Conservation (phyloP, 2,888 invertebrate genomes). For the Volucella inflata region DNA sequence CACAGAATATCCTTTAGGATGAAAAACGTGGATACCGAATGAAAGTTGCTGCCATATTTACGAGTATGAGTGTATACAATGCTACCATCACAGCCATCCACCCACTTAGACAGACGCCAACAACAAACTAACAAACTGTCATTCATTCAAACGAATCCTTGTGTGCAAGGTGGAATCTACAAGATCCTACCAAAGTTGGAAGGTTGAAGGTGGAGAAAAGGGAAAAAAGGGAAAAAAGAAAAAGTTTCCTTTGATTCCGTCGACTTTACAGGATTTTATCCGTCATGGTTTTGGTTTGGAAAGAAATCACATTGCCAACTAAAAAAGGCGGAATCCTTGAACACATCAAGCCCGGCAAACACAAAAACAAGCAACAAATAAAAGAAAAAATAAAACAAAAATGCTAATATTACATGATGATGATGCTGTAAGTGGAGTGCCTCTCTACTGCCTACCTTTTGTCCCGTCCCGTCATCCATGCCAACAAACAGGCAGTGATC, state of each 20-base stretch:
- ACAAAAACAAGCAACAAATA: not conserved
- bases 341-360: not conserved
- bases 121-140: slow-evolving; percentile 67
- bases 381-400: not conserved
- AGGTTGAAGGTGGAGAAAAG: too few species aligned
- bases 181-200: too few species aligned
- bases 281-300: slow-evolving; percentile 29
- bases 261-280: slow-evolving; percentile 35
- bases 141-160: slow-evolving; percentile 44
- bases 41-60: not conserved
- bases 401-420: slow-evolving; percentile 41
- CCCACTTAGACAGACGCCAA: slow-evolving; percentile 61
- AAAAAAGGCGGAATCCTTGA: slow-evolving; percentile 27
- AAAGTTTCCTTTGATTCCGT: slow-evolving; percentile 58
- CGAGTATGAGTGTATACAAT: not conserved
- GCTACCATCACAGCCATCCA: slow-evolving; percentile 24
- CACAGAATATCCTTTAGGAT: slow-evolving; percentile 44
- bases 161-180: not conserved
- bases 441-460: slow-evolving; percentile 8
- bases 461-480: slow-evolving; percentile 59
- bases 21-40: slow-evolving; percentile 44
- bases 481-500: slow-evolving; percentile 53
- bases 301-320: slow-evolving; percentile 48
- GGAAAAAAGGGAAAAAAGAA: not conserved
- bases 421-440: slow-evolving; percentile 51